Evolutionary conservation across 2,113 vertebrate species (phyloP).

Genomic region (Ranitomeya variabilis): DNA sequence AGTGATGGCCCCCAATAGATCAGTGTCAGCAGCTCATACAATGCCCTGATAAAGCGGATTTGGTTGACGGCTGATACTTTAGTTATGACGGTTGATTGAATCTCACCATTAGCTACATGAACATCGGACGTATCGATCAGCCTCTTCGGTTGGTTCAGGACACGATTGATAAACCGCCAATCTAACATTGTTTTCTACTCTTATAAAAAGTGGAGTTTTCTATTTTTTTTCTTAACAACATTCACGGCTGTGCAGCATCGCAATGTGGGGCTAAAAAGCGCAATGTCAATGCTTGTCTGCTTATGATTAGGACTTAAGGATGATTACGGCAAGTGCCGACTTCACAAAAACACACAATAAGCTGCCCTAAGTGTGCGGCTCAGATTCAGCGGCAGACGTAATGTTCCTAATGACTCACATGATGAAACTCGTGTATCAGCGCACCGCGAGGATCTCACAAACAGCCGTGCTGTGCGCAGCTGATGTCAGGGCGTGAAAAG

Average conservation of each 20-base stretch:
- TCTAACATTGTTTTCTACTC: background rate
- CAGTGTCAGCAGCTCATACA: too few relatives aligned
- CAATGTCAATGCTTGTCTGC: background rate
- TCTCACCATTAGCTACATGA: too few relatives aligned
- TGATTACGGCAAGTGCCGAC: background rate
- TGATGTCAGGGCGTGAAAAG: slow-evolving; percentile 13
- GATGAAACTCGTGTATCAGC: background rate
- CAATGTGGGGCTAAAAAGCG: background rate
- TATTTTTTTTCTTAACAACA: background rate
- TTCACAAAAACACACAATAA: background rate
- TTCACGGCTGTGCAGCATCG: background rate
- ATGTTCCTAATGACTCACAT: slow-evolving; percentile 24
- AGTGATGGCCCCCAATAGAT: too few relatives aligned
- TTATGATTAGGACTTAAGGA: background rate
- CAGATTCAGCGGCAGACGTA: background rate
- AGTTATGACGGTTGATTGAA: too few relatives aligned
- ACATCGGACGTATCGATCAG: too few relatives aligned
- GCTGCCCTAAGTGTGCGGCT: background rate
- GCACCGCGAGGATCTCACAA: background rate
- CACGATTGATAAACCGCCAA: background rate
- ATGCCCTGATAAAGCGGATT: too few relatives aligned
- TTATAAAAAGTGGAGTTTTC: background rate
- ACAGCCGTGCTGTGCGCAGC: background rate
- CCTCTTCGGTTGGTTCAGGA: background rate
- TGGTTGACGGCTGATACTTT: too few relatives aligned